Evolutionary conservation across 2,113 vertebrate genomes (phyloP).

Genomic region (Haplotaxodon microlepis): DNA sequence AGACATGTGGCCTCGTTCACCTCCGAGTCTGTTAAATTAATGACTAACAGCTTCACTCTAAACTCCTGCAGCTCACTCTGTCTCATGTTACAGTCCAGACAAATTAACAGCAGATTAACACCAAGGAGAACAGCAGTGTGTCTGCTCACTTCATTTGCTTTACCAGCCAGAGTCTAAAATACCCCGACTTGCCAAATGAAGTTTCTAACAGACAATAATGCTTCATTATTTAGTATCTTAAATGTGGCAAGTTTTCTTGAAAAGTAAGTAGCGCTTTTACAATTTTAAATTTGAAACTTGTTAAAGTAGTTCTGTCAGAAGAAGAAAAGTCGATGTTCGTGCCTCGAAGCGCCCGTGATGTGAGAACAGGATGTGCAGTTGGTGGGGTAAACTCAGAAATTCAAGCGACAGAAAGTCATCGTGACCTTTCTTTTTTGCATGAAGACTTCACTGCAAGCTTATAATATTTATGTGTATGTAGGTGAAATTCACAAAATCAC

Average conservation of each 20-base stretch:
- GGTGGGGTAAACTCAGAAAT: not conserved
- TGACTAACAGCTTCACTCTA: conserved; percentile 44
- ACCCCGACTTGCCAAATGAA: not conserved
- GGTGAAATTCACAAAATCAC: not conserved
- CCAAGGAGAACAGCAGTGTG: not conserved
- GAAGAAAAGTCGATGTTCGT: not conserved
- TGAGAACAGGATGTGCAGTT: not conserved
- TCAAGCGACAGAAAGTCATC: not conserved
- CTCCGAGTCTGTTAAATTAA: conserved; percentile 51
- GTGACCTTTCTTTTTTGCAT: not conserved
- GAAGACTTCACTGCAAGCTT: not conserved
- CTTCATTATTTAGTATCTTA: not conserved
- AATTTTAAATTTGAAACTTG: not conserved
- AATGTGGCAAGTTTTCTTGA: not conserved
- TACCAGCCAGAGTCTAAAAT: not conserved
- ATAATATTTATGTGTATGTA: not conserved
- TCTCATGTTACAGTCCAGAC: conserved; percentile 25
- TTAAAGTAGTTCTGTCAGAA: not conserved
- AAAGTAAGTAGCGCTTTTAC: not conserved
- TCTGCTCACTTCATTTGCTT: not conserved
- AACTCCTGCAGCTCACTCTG: conserved; percentile 28
- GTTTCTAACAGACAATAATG: not conserved
- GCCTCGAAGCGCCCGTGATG: not conserved
- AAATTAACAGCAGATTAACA: conserved; percentile 43
- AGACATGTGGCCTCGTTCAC: conserved; percentile 47